Evolutionary conservation across 92 coral and sea anemone genomes (phyloP), one percentile per base, ranked within the genome.

Genomic region (Diadumene lineata): DNA sequence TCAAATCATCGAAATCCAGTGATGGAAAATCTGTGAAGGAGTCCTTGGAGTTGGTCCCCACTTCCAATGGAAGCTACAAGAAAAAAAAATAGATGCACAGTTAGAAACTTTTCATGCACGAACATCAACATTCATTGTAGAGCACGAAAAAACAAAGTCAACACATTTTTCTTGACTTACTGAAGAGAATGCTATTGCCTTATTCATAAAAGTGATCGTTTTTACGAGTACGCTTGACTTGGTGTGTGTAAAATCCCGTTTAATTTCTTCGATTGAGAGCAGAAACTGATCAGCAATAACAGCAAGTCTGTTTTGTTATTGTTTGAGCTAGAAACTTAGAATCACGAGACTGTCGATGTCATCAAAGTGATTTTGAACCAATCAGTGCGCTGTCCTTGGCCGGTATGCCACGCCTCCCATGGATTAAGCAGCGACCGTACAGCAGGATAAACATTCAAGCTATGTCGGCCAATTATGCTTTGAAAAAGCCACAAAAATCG

Each of bases 311-410:
- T 81, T 96, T 94, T 96, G 99, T 96, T 96, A 91, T 96, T 96
- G 99, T 96, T 96, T 91, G 92, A 82, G 90, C 83, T 86, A 84
- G 77, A 87, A 78, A 77, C 90, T 73, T 75, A 73, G 82, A 80
- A 89, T 96, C 99, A 96, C 99, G 99, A 96, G 99, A 96, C 96
- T 85, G 16, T 46, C 19, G 67, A 82, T 92, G 93, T 84, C 99
- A 90, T 73, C 74, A 87, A 72, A 68, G 74, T 48, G 32, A 29
- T 34, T 25, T 15, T 68, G 30, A 72, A 63, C 99, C 99, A 96
- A 96, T 96, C 93, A 89, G 67, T 76, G 25, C 67, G 85, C 68
- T 83, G 78, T 82, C 94, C 94, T 91, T 91, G 97, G 84, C 97
- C 88, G 72, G 77, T 0, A 21, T 48, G 50, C 72, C 75, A 75